phyloP scores from a whole-genome alignment of 1,140 invertebrate genomes.

The Monomorium pharaonis region DNA sequence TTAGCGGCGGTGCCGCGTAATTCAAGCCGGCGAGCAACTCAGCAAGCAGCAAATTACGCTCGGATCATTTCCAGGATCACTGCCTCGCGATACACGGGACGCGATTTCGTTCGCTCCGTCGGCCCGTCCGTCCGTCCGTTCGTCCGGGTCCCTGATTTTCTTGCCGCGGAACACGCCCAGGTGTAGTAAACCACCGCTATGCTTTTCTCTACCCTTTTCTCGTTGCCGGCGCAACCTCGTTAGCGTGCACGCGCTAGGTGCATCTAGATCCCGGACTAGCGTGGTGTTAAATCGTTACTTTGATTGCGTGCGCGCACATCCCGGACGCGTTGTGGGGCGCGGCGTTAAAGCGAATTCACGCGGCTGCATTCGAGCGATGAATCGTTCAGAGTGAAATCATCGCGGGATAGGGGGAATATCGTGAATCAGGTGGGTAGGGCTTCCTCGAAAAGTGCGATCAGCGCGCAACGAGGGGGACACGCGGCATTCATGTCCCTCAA shows the following conservation, averaged over 20 bases:
- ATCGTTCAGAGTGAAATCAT: constrained; percentile 29
- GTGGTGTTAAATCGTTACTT: constrained; percentile 61
- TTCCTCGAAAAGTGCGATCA: constrained; percentile 21
- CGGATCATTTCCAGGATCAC: constrained; percentile 49
- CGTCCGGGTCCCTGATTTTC: constrained; percentile 24
- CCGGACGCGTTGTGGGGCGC: constrained; percentile 16
- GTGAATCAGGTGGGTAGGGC: constrained; percentile 14
- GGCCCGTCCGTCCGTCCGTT: not conserved
- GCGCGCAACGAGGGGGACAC: not conserved
- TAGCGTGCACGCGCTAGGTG: constrained; percentile 41
- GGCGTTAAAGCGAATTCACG: constrained; percentile 52
- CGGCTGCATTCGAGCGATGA: constrained; percentile 13
- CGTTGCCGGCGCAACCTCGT: constrained; percentile 41
- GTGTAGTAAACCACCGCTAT: constrained; percentile 36
- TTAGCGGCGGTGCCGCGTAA: not conserved
- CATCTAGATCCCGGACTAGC: constrained; percentile 43
- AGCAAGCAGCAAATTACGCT: constrained; percentile 29
- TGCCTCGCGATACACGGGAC: constrained; percentile 8
- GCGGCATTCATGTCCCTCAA: not conserved
- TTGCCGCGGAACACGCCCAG: constrained; percentile 43
- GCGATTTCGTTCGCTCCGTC: constrained; percentile 33
- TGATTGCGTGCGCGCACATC: constrained; percentile 54
- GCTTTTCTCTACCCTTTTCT: constrained; percentile 40
- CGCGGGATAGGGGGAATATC: not conserved
- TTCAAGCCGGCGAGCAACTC: not conserved